These are phyloP conservation scores for Glomeris maerens DNA, from an alignment of 1,140 invertebrate species.

Conservation along the genomic window DNA sequence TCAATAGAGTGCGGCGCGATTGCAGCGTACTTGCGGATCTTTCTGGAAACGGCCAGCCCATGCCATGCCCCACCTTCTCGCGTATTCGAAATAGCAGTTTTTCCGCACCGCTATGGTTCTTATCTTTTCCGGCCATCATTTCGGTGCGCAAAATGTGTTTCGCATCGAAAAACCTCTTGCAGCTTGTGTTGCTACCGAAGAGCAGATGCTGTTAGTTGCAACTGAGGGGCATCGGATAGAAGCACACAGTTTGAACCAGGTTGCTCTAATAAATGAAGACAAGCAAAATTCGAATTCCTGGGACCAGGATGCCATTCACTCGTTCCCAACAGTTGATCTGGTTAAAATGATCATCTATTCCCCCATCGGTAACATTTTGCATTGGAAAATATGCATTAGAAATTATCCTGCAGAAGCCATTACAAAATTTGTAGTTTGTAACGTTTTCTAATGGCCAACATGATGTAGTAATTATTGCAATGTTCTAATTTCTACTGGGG, in stretches of 20 bases:
- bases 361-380: slow-evolving; percentile 39
- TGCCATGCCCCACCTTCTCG: no score
- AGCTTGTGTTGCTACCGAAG: slow-evolving; percentile 35
- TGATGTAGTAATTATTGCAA: slow-evolving; percentile 9
- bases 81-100: no score
- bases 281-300: no score
- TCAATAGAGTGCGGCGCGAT: no score
- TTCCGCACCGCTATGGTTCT: no score
- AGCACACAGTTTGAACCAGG: slow-evolving; percentile 39
- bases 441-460: neutral
- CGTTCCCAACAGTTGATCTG: slow-evolving; percentile 48
- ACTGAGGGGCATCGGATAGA: slow-evolving; percentile 44
- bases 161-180: slow-evolving; percentile 47
- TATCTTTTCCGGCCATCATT: slow-evolving; percentile 53
- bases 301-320: no score
- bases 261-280: slow-evolving; percentile 34
- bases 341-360: slow-evolving; percentile 43
- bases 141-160: slow-evolving; percentile 45
- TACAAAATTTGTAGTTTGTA: neutral
- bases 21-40: no score
- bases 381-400: slow-evolving; percentile 4
- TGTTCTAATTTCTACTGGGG: neutral
- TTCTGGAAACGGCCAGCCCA: no score
- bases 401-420: neutral
- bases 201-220: slow-evolving; percentile 36